Base-by-base conservation (phyloP, 1,140 invertebrate genomes). In the Drosophila persimilis region DNA sequence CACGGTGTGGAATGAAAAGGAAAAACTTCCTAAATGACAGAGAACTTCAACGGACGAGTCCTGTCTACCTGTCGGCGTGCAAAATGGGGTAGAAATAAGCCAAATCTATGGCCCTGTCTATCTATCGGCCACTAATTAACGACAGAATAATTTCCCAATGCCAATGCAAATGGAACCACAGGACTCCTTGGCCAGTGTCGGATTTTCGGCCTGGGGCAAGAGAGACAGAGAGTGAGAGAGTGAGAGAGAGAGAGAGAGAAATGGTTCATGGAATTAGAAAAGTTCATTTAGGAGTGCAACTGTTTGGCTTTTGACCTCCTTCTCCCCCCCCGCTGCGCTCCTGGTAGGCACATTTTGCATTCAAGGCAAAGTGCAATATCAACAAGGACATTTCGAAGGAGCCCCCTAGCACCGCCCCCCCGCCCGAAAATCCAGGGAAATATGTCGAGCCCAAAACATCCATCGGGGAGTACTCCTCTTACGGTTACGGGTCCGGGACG, bases 331-430 rank as follows among this genome's bases (percentile, higher is more conserved):
- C 20, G 15, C 54, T 54, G 20, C 61, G 44, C 50, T 43, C 11
- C 71, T 41, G 60, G 53, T 31, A 73, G 67, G 59, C 70, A 72
- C 65, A 80, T 85, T 85, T 88, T 78, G 81, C 81, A 85, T 85
- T 83, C 81, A 74, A 80, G 52, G 62, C 81, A 88, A 81, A 85
- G 81, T 85, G 81, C 81, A 85, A 86, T 85, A 86, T 85, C 81
- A 85, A 85, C 81, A 85, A 81, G 70, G 51, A 22, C 9, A 72
- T 46, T 50, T 13, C 26, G n/a, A 26, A 7, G 48, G 44, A 61
- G 35, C 0, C 31, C 8, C 29, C 29, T 2, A 24, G 17, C 4
- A 2, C 31, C 7, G 8, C 15, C 0, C 15, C 15, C 15, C 15
- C 15, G 15, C 15, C 31, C 31, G 1, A 69, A 79, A 51, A 65